A percentile compares a stretch with the other conserved stretches of the same genome.
These are phyloP conservation scores for Leptoclinus maculatus DNA, from an alignment of 2,797 vertebrate genomes.

Conservation along the genomic window DNA sequence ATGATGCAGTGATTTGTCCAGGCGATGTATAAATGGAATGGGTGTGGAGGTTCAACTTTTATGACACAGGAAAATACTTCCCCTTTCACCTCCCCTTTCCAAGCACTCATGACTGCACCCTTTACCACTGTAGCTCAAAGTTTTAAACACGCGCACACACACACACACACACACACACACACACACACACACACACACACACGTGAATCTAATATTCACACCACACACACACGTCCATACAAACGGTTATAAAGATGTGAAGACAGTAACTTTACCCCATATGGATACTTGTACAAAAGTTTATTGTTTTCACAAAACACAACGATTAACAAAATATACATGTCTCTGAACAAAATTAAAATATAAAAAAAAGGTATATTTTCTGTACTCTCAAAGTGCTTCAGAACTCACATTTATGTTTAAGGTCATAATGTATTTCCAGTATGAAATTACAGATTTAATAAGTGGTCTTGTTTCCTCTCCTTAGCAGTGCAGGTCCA, in stretches of 20 bases:
- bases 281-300: background rate
- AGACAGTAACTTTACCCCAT: background rate
- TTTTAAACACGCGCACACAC: background rate
- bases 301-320: slow-evolving; percentile 59
- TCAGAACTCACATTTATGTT: slow-evolving; percentile 22
- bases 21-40: slow-evolving; percentile 50
- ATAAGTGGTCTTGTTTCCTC: background rate
- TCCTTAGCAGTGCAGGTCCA: slow-evolving; percentile 10
- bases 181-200: slow-evolving; percentile 11
- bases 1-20: slow-evolving; percentile 63
- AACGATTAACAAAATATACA: slow-evolving; percentile 14
- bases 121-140: slow-evolving; percentile 2
- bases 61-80: slow-evolving; percentile 32
- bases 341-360: background rate
- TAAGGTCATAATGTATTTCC: background rate
- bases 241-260: background rate
- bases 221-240: background rate
- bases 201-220: slow-evolving; percentile 3
- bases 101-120: slow-evolving; percentile 69
- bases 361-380: background rate
- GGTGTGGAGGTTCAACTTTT: slow-evolving; percentile 76
- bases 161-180: background rate
- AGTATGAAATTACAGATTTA: background rate
- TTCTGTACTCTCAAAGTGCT: slow-evolving; percentile 40
- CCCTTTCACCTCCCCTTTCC: slow-evolving; percentile 53